Base-by-base conservation (phyloP, 2,888 invertebrate species). In the Apamea crenata region DNA sequence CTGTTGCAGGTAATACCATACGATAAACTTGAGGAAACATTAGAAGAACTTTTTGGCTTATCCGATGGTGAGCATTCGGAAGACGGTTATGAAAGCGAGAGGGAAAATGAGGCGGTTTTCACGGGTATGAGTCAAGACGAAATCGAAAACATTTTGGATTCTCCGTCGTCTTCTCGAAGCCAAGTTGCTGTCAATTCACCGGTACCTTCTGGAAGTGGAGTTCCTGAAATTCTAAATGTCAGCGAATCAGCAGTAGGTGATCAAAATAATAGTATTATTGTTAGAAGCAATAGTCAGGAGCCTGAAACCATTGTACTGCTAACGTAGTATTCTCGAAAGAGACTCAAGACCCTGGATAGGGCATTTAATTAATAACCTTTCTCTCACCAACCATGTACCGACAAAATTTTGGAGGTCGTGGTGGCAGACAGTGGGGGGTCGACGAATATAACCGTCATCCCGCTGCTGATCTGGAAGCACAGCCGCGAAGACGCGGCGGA, bases 71-170 rank as follows among this genome's bases (percentile, higher is more conserved):
- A 80, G 77, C 80, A 80, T 66, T 80, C 79, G 71, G 82, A 80
- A 77, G 82, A 80, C 63, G 79, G 77, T 68, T 77, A 80, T 74
- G 74, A 77, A 59, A 80, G 80, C 75, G 83, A 83, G 77, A 80
- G 75, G 65, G 83, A 83, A 77, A 83, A 78, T 78, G 80, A 83
- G 78, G 78, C 77, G 77, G 59, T 78, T 78, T 83, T 83, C 80
- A 71, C 75, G 72, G 77, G 66, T 69, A 77, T 65, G 69, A 78
- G 77, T 80, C 74, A 77, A 72, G 74, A 80, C 63, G 75, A 80
- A 66, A 50, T 83, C 69, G 75, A 80, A 77, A 75, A 65, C 25
- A 80, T 80, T 75, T 83, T 82, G 74, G 82, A 66, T 80, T 81
- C 83, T 78, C 78, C 76, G 76, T 83, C 81, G 70, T 32, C 76